These are phyloP conservation scores for Hypomecis atomaria DNA, from an alignment of 2,888 invertebrate species.

Conservation along the genomic window DNA sequence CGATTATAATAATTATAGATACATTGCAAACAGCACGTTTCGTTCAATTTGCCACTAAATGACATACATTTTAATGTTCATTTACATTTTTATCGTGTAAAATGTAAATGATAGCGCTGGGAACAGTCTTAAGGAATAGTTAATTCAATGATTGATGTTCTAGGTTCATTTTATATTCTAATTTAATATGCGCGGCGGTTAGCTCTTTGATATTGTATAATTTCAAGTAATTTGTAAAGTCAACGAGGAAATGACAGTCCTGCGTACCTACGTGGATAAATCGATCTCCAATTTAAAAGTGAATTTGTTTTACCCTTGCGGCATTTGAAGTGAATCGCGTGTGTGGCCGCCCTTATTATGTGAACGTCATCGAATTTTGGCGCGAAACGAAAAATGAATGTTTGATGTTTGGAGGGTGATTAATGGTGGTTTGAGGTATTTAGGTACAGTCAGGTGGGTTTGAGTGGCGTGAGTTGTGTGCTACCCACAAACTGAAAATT, in stretches of 20 bases:
- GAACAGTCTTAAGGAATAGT: conserved; percentile 56
- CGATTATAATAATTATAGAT: conserved; percentile 5
- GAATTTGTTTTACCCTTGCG: conserved; percentile 48
- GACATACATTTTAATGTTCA: conserved; percentile 44
- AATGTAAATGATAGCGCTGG: conserved; percentile 41
- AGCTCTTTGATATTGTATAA: conserved; percentile 37
- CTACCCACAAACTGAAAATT: no score
- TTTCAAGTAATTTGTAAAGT: conserved; percentile 38
- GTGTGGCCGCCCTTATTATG: conserved; percentile 56
- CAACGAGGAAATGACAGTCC: conserved; percentile 60
- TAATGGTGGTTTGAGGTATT: conserved; percentile 19
- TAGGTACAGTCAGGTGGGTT: not conserved
- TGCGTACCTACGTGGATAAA: conserved; percentile 56
- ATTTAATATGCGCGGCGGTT: conserved; percentile 32
- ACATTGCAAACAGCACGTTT: conserved; percentile 16
- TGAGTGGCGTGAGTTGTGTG: not conserved
- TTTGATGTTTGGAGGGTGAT: conserved; percentile 31
- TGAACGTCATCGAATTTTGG: conserved; percentile 52
- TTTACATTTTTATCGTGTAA: conserved; percentile 32
- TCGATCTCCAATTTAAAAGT: conserved; percentile 54
- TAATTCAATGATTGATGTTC: conserved; percentile 68
- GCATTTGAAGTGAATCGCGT: conserved; percentile 38
- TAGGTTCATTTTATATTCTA: conserved; percentile 33
- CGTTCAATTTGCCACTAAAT: conserved; percentile 13
- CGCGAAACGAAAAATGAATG: conserved; percentile 53